Percentiles rank a stretch among this genome's conserved stretches.
These are phyloP conservation scores for Vannuccia rotundouncinata DNA, from an alignment of 2,888 invertebrate genomes.

Conservation along the genomic window DNA sequence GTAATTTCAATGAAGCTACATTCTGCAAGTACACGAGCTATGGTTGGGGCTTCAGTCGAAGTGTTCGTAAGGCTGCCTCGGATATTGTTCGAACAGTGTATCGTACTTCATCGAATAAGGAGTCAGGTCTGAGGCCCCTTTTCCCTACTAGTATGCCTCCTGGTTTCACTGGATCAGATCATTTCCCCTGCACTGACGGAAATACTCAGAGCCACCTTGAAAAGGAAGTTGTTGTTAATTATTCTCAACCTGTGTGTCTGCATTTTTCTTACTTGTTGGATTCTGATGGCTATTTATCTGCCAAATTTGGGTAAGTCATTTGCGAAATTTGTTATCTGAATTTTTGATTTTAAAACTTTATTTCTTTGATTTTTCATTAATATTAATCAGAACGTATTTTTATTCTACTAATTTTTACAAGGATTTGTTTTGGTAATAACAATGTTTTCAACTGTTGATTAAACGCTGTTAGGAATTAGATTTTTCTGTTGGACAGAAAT, in stretches of 20 bases:
- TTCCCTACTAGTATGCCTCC: background rate
- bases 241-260: background rate
- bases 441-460: too few species aligned
- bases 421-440: too few species aligned
- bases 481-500: too few species aligned
- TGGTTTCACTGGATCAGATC: background rate
- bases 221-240: background rate
- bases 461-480: too few species aligned
- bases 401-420: too few species aligned
- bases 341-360: too few species aligned
- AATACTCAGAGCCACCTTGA: background rate
- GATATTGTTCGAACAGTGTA: background rate
- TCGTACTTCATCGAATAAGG: background rate
- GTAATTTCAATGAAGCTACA: background rate
- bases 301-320: background rate
- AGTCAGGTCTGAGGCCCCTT: background rate
- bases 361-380: too few species aligned
- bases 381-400: too few species aligned
- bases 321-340: too few species aligned
- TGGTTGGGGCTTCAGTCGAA: background rate
- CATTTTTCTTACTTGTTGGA: background rate
- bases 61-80: background rate
- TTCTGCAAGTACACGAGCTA: background rate
- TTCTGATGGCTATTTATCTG: background rate
- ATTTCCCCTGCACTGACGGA: background rate